Evolutionary conservation across 2,797 vertebrate species (phyloP), one percentile per base, ranked within the genome.

Genomic region (Micropoecilia bifurca): DNA sequence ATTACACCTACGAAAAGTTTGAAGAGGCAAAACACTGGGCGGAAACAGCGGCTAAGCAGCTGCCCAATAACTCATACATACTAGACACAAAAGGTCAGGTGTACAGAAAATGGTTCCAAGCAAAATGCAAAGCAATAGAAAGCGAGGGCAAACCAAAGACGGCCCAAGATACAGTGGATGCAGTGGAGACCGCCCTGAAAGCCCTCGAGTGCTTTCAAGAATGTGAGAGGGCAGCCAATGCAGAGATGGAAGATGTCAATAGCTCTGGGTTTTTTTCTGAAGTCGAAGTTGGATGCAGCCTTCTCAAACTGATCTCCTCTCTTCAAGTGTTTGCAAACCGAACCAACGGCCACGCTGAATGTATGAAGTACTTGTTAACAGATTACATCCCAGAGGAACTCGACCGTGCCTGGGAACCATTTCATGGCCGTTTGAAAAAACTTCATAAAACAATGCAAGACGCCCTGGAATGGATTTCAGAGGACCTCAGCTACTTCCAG

Each of bases 1-100:
- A 94, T 85, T 92, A 92, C 4, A 80, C 79, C 28, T 77, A 85
- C 0, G 94, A 96, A 36, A 94, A 89, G 75, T 97, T 96, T 92
- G 87, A 95, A 83, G 95, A 96, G 0, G 96, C 97, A 0, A 83
- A 95, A 81, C 0, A 79, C 0, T 97, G 97, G 97, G 97, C 95
- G 88, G 86, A 91, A 20, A 85, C 88, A 9, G 96, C 96, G 81
- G 96, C 91, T 74, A 75, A 45, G 20, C 81, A 91, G 71, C 80
- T 87, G 86, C 96, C 96, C 0, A 82, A 87, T 4, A 95, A 97
- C 90, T 97, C 97, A 0, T 96, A 84, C 45, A 96, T 97, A 87
- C 92, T 97, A 1, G 94, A 97, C 82, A 97, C 97, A 78, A 96
- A 96, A 90, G 97, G 97, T 0, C 97, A 97, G 25, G 96, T 97